Base-by-base conservation (phyloP, 2,797 vertebrate species). In the Acanthiza pusilla region DNA sequence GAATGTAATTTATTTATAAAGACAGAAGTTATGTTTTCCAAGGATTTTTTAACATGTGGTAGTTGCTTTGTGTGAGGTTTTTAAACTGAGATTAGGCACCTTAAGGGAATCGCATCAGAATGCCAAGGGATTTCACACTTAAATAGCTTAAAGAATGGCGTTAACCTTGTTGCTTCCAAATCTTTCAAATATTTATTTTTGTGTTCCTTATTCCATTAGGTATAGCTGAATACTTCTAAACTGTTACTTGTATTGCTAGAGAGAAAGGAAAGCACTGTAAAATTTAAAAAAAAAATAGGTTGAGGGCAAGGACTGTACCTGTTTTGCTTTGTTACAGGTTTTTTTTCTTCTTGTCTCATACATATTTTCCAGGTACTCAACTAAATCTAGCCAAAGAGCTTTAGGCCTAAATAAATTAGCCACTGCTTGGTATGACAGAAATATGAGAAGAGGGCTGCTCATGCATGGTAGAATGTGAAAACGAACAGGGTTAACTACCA, bases 81-180 rank as follows among this genome's bases (percentile, higher is more conserved):
- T 85, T 74, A 29, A 66, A 55, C 54, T 80, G 51, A 84, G 81
- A 75, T 94, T 32, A 76, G 73, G 36, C 0, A 0, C 73, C 86
- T 60, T 88, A 66, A 68, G 73, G 78, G 92, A 94, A 53, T 96
- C 95, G 84, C 92, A 92, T 96, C 92, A 95, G 84, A 78, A 71
- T 0, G 3, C 51, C 36, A 22, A 50, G 68, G 42, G 76, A 89
- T 93, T 96, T 96, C 67, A 86, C 7, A 47, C 23, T 67, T 86
- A 30, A 25, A 38, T 84, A 40, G 19, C 25, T 77, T 85, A 85
- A 96, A 87, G 30, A 79, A 47, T 55, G 60, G n/a, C 30, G 18
- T 68, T 77, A 94, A 76, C 15, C n/a, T 74, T 20, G 26, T 74
- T 67, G 20, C 38, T 94, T 96, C 20, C 23, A 76, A 51, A 36